These are phyloP conservation scores for Idaea biselata DNA, from an alignment of 2,888 invertebrate species.

Conservation along the genomic window DNA sequence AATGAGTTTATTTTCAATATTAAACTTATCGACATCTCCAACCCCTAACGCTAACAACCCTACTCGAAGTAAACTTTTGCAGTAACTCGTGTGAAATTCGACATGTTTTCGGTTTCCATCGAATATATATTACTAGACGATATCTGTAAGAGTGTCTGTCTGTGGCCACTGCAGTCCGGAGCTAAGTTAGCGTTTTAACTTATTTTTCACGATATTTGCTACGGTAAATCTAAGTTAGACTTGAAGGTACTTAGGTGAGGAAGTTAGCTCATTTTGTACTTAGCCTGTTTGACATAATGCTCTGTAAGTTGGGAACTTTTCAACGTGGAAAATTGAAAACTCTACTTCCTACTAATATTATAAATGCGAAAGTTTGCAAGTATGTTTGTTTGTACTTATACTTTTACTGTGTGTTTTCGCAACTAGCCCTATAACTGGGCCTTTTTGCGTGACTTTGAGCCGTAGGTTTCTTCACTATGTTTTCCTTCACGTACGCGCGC, in stretches of 20 bases:
- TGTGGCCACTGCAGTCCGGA: not conserved
- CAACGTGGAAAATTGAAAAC: too few species aligned
- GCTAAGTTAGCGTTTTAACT: not conserved
- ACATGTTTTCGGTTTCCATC: constrained; percentile 27
- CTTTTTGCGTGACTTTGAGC: too few species aligned
- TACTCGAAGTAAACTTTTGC: constrained; percentile 22
- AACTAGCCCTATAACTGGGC: too few species aligned
- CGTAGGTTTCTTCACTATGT: too few species aligned
- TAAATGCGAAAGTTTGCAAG: too few species aligned
- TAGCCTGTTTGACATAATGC: too few species aligned
- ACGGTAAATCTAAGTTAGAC: not conserved
- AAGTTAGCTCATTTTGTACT: not conserved
- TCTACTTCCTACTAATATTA: too few species aligned
- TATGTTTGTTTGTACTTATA: too few species aligned
- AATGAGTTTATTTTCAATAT: too few species aligned
- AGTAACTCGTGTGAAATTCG: constrained; percentile 26
- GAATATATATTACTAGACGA: constrained; percentile 15
- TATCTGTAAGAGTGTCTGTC: not conserved
- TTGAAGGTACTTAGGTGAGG: not conserved
- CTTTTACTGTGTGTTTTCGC: too few species aligned
- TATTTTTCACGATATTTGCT: not conserved
- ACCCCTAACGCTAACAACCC: constrained; percentile 3
- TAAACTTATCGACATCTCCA: constrained; percentile 18
- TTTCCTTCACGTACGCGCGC: too few species aligned
- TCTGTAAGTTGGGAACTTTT: too few species aligned